A percentile compares a stretch with the other conserved stretches of the same genome.
Evolutionary conservation across 2,888 invertebrate species (phyloP).

Genomic region (Cantharis nigra): DNA sequence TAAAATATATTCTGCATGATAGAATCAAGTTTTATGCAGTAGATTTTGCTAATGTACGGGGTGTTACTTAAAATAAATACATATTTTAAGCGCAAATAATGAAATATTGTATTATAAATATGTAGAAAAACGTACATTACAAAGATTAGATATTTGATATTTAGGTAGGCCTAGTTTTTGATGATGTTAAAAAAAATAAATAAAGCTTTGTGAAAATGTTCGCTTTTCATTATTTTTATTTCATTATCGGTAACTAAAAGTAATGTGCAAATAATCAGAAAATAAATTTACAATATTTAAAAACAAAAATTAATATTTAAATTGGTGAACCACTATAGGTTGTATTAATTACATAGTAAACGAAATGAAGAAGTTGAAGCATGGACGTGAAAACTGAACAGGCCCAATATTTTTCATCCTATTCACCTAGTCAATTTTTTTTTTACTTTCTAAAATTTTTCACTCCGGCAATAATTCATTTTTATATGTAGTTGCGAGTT

Average conservation of each 20-base stretch:
- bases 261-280: background rate
- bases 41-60: conserved; percentile 45
- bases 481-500: no score
- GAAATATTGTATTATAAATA: conserved; percentile 53
- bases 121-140: conserved; percentile 51
- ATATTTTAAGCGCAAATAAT: conserved; percentile 37
- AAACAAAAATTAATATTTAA: background rate
- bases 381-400: no score
- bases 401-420: no score
- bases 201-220: conserved; percentile 55
- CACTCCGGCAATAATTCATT: no score
- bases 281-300: background rate
- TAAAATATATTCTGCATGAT: conserved; percentile 15
- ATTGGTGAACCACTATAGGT: background rate
- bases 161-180: conserved; percentile 58
- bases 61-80: conserved; percentile 43
- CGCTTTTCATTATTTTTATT: conserved; percentile 24
- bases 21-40: conserved; percentile 5
- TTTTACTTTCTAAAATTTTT: no score
- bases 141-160: conserved; percentile 57
- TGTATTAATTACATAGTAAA: no score
- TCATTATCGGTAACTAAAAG: background rate
- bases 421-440: no score
- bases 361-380: no score
- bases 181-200: conserved; percentile 56